A percentile compares a stretch with the other conserved stretches of the same genome.
Conservation (phyloP, 1,140 invertebrate genomes). For the Drosophila orena region DNA sequence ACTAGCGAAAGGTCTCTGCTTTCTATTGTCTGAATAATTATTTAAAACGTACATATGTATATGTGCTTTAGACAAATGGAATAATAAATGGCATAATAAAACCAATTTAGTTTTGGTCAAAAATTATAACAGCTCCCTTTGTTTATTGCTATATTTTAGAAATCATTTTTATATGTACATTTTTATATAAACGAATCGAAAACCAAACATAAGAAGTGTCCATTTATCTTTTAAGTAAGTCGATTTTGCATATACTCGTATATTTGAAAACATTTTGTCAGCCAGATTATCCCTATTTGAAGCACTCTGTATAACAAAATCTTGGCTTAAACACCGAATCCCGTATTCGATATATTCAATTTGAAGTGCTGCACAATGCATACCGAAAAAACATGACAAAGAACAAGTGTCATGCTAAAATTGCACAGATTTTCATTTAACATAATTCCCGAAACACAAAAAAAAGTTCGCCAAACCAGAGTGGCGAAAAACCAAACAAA, state of each 20-base stretch:
- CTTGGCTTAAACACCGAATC: neutral
- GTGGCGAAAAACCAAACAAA: constrained; percentile 33
- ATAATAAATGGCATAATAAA: no score
- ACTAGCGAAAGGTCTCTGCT: no score
- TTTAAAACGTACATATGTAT: no score
- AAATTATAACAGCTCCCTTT: neutral
- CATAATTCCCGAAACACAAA: constrained; percentile 51
- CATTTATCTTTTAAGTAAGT: no score
- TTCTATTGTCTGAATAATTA: no score
- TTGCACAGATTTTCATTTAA: constrained; percentile 73
- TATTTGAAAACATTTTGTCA: no score
- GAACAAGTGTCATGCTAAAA: constrained; percentile 75
- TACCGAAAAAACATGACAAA: constrained; percentile 68
- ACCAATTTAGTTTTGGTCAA: no score
- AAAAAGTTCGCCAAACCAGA: constrained; percentile 30
- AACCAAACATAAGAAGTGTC: no score
- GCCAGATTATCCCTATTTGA: neutral
- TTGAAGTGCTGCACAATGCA: constrained; percentile 34
- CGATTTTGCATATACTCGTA: no score
- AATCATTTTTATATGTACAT: neutral
- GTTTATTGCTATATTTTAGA: neutral
- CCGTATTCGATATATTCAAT: constrained; percentile 9
- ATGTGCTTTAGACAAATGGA: neutral
- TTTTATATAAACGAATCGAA: no score
- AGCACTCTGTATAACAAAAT: no score